These are phyloP conservation scores for Periophthalmodon schlosseri DNA, from an alignment of 2,113 vertebrate genomes.

Conservation along the genomic window DNA sequence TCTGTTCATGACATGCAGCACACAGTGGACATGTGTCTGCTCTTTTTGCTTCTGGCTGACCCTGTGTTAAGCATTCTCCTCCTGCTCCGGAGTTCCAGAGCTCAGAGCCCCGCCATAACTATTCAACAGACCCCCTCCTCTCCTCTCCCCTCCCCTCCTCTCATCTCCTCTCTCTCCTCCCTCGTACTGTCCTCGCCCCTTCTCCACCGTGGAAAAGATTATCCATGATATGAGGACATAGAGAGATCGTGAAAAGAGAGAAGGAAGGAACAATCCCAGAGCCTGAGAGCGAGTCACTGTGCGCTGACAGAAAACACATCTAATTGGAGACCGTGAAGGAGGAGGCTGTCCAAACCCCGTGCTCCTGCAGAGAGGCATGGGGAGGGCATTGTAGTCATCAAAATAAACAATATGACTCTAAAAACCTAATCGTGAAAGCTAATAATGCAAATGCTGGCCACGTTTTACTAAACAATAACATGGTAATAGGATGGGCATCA, in stretches of 20 bases:
- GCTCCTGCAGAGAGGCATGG: not conserved
- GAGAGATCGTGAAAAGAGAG: not conserved
- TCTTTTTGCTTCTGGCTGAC: not conserved
- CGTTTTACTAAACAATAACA: too few species aligned
- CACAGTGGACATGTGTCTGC: not conserved
- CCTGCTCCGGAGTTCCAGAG: not conserved
- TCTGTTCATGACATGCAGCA: not conserved
- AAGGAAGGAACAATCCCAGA: not conserved
- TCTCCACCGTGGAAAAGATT: not conserved
- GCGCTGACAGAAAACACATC: not conserved
- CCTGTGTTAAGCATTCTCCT: not conserved
- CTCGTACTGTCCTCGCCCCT: too few species aligned
- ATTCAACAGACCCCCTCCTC: not conserved
- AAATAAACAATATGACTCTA: too few species aligned
- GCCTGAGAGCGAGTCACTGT: not conserved
- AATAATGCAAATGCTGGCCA: too few species aligned
- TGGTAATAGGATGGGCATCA: too few species aligned
- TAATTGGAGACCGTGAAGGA: not conserved
- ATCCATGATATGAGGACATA: not conserved
- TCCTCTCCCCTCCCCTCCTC: too few species aligned
- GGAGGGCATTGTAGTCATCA: not conserved
- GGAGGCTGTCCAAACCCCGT: not conserved
- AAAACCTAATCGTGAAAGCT: too few species aligned
- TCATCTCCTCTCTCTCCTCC: too few species aligned
- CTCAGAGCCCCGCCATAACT: not conserved